A percentile compares a stretch with the other conserved stretches of the same genome.
Conservation (phyloP, 1,140 invertebrate genomes). For the Samia ricini region DNA sequence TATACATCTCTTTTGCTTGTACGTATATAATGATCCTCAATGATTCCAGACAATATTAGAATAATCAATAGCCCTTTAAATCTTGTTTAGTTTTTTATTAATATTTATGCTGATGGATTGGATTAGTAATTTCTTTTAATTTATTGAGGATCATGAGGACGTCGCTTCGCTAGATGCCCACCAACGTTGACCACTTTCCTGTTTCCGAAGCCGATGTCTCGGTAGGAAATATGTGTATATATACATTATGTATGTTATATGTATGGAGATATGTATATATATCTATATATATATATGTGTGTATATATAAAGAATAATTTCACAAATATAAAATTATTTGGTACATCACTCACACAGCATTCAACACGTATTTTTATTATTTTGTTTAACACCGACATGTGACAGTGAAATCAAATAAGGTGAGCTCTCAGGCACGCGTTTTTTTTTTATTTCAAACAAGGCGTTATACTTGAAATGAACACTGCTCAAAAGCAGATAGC, state of each 20-base stretch:
- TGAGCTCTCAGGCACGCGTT: constrained; percentile 61
- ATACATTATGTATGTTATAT: too few relatives aligned
- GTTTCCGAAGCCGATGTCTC: constrained; percentile 66
- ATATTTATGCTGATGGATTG: neutral
- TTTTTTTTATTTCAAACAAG: constrained; percentile 29
- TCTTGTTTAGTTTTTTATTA: neutral
- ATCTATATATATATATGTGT: constrained; percentile 44
- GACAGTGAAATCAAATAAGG: constrained; percentile 29
- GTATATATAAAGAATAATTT: constrained; percentile 53
- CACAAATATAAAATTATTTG: constrained; percentile 73
- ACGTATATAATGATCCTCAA: neutral
- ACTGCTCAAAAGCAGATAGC: constrained; percentile 73
- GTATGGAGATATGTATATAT: too few relatives aligned
- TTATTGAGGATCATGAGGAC: neutral
- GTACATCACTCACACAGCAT: constrained; percentile 72
- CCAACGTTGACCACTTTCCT: constrained; percentile 74
- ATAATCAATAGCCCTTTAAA: neutral
- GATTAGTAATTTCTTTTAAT: neutral
- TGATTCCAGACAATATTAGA: neutral
- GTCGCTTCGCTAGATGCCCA: constrained; percentile 55
- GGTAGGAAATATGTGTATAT: constrained; percentile 54
- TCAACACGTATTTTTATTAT: constrained; percentile 41
- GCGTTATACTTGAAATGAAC: constrained; percentile 57
- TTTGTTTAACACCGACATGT: constrained; percentile 50
- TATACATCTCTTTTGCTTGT: neutral